Percentiles rank a stretch among this genome's conserved stretches.
phyloP scores from a whole-genome alignment of 1,140 invertebrate genomes.

The Rhopalosiphum maidis region DNA sequence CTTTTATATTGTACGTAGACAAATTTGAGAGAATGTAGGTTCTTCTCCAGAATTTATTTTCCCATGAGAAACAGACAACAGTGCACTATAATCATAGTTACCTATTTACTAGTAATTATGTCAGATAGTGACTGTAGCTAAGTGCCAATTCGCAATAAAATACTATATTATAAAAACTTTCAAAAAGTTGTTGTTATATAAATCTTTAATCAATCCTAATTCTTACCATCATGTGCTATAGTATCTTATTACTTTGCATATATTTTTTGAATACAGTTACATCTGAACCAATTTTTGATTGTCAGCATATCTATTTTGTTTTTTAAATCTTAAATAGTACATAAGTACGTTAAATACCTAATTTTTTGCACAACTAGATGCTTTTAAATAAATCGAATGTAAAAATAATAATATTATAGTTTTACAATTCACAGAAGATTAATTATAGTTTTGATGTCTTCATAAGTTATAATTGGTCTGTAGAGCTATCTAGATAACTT shows the following conservation, averaged over 20 bases:
- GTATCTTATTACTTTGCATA: no score
- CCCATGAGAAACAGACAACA: neutral
- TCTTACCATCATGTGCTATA: neutral
- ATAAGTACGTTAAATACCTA: no score
- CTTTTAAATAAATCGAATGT: no score
- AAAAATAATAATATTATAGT: no score
- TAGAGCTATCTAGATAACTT: no score
- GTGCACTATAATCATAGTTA: neutral
- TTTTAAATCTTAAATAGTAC: no score
- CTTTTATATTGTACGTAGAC: neutral
- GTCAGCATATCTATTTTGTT: no score
- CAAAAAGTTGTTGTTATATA: neutral
- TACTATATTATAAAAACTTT: neutral
- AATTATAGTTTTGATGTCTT: no score
- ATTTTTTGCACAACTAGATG: no score
- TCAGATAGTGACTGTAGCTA: neutral
- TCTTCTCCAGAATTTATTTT: neutral
- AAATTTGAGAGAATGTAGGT: neutral
- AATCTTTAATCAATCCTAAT: neutral
- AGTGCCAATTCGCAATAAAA: neutral
- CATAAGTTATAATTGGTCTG: no score
- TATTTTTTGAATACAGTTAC: neutral
- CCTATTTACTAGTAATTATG: neutral
- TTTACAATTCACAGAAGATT: no score
- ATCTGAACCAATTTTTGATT: neutral